phyloP scores from a whole-genome alignment of 2,797 vertebrate species.

The Rhabdophis nuchalis region DNA sequence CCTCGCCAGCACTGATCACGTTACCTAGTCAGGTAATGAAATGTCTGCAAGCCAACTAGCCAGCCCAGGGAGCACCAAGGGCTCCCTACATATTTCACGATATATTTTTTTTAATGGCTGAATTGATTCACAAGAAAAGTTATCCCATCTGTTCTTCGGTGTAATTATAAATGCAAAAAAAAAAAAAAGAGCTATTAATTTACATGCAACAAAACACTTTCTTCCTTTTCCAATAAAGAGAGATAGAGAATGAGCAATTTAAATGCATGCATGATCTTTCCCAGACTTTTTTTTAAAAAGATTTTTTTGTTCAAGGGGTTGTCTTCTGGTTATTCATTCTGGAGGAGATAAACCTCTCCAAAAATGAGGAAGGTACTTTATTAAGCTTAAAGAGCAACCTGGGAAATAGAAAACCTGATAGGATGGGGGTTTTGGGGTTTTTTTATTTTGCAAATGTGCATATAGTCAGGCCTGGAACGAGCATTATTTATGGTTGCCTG shows the following conservation, averaged over 20 bases:
- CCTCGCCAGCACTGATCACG: neutral
- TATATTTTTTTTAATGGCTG: slow-evolving; percentile 10
- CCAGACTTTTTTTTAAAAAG: neutral
- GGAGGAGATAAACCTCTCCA: neutral
- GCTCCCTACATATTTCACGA: neutral
- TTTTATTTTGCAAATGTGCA: neutral
- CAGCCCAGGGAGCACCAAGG: neutral
- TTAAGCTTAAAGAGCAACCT: neutral
- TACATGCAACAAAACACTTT: slow-evolving; percentile 55
- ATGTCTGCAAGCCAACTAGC: neutral
- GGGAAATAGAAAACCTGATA: neutral
- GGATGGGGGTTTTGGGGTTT: neutral
- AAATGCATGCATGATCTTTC: slow-evolving; percentile 49
- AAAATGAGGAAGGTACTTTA: neutral
- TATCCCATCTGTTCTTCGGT: slow-evolving; percentile 55
- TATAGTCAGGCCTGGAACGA: neutral
- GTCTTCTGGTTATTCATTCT: neutral
- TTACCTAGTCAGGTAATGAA: neutral
- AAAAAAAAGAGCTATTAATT: slow-evolving; percentile 37
- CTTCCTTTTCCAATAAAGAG: neutral
- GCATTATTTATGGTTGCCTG: neutral
- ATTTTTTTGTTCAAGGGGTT: neutral
- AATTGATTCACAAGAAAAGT: slow-evolving; percentile 46
- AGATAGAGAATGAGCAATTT: slow-evolving; percentile 62
- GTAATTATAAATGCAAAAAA: slow-evolving; percentile 64